Conservation (phyloP, 1,140 invertebrate species). For the Polypedilum vanderplanki region DNA sequence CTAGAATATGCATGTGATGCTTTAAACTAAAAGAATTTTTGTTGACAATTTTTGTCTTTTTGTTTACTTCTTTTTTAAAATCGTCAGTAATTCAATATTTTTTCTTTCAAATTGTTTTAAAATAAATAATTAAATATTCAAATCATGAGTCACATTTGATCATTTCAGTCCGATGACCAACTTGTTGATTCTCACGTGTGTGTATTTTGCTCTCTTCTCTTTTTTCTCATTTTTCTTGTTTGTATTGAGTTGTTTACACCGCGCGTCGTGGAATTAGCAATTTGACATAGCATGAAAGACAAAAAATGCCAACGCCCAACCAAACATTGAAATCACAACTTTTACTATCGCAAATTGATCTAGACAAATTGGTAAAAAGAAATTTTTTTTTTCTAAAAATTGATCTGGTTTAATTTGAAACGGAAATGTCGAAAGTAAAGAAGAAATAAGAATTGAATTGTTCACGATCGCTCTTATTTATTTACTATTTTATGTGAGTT, state of each 20-base stretch:
- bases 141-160: neutral
- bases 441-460: too few relatives aligned
- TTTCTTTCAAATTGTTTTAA: too few relatives aligned
- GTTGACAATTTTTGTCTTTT: neutral
- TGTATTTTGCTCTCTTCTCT: neutral
- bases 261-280: neutral
- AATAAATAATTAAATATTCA: neutral
- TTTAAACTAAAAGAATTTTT: neutral
- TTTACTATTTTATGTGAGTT: too few relatives aligned
- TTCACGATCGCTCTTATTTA: too few relatives aligned
- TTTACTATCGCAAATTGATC: too few relatives aligned
- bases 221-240: neutral
- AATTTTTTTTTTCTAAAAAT: too few relatives aligned
- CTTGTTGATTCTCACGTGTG: slow-evolving; percentile 9
- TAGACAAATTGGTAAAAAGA: too few relatives aligned
- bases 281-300: neutral
- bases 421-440: too few relatives aligned
- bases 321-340: neutral
- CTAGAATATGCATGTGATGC: too few relatives aligned
- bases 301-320: slow-evolving; percentile 16
- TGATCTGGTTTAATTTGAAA: too few relatives aligned
- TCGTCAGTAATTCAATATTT: too few relatives aligned
- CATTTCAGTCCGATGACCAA: neutral
- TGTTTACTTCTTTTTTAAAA: too few relatives aligned
- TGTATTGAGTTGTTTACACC: neutral